A percentile compares a stretch with the other conserved stretches of the same genome.
Conservation (phyloP, 2,888 invertebrate genomes). For the Macroteleia sp. region DNA sequence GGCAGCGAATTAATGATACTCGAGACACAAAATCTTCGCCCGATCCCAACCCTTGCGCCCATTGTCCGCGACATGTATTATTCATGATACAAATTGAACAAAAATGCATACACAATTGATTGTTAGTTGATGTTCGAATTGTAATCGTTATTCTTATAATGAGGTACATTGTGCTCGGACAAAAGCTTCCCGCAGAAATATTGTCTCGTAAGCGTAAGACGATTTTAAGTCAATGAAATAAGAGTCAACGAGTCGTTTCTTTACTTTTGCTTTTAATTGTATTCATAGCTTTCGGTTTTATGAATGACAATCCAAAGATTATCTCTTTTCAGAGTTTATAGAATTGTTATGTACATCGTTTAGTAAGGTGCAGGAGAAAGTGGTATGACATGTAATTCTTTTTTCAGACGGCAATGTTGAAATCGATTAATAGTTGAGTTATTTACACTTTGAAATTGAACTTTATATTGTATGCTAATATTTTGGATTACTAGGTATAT, state of each 20-base stretch:
- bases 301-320: conserved; percentile 15
- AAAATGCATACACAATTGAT: conserved; percentile 33
- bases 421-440: conserved; percentile 2
- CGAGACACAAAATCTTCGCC: conserved; percentile 18
- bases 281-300: conserved; percentile 3
- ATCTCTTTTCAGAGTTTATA: conserved; percentile 10
- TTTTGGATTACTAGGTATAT: no score
- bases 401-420: neutral
- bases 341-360: neutral
- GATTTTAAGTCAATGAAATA: conserved; percentile 10
- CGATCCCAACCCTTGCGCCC: conserved; percentile 12
- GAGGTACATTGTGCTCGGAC: conserved; percentile 27
- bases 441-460: neutral
- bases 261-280: conserved; percentile 20
- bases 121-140: conserved; percentile 32
- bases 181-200: conserved; percentile 7
- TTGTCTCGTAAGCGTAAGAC: neutral
- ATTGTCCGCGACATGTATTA: conserved; percentile 39
- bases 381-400: conserved; percentile 1
- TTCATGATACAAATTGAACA: conserved; percentile 38
- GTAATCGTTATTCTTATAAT: conserved; percentile 39
- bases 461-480: conserved; percentile 28
- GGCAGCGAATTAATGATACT: conserved; percentile 39
- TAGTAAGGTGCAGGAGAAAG: conserved; percentile 11
- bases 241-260: neutral